phyloP scores from a whole-genome alignment of 2,113 vertebrate species.

The Plestiodon gilberti region DNA sequence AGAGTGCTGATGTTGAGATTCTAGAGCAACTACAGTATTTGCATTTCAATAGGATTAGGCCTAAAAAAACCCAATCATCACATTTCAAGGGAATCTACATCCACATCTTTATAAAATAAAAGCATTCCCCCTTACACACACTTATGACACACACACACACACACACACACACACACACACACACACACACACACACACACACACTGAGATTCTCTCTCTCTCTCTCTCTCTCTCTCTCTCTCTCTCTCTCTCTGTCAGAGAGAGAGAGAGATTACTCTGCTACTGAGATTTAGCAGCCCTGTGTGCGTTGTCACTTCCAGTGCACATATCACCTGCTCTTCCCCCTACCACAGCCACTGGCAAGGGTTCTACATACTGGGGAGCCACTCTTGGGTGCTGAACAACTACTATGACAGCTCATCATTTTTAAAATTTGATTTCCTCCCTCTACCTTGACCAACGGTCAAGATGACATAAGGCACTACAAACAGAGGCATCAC shows the following conservation, averaged over 20 bases:
- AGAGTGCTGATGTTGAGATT: not conserved
- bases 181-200: no score
- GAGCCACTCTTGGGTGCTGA: not conserved
- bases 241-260: no score
- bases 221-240: no score
- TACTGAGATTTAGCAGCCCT: no score
- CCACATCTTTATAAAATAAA: slow-evolving; percentile 12
- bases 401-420: not conserved
- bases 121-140: slow-evolving; percentile 1
- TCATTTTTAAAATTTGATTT: not conserved
- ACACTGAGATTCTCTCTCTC: no score
- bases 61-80: not conserved
- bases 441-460: not conserved
- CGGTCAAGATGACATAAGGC: not conserved
- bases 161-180: no score
- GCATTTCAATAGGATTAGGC: not conserved
- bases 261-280: no score
- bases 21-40: not conserved
- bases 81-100: slow-evolving; percentile 22
- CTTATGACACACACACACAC: no score
- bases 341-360: no score
- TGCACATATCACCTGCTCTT: no score
- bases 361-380: not conserved
- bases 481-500: no score
- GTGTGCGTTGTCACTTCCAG: no score